Evolutionary conservation across 2,888 invertebrate genomes (phyloP).

Genomic region (Leucophenga montana): DNA sequence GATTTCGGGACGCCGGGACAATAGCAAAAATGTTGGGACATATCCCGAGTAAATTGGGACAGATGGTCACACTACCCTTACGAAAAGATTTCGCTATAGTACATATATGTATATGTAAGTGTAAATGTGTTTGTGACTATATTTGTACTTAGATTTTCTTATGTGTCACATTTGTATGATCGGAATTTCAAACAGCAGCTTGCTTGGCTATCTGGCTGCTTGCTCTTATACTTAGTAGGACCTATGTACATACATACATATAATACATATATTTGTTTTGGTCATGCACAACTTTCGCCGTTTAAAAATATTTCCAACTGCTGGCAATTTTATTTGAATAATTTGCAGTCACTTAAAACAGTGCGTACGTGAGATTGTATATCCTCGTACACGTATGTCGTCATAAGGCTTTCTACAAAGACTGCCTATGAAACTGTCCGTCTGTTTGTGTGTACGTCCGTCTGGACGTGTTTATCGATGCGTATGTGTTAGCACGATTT

Average conservation of each 20-base stretch:
- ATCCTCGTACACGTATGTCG: too few species aligned
- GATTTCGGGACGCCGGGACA: too few species aligned
- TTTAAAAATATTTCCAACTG: neutral
- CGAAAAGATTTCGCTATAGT: too few species aligned
- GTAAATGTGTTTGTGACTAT: neutral
- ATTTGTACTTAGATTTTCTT: slow-evolving; percentile 1
- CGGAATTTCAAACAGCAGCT: slow-evolving; percentile 7
- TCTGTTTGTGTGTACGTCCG: too few species aligned
- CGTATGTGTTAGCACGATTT: neutral
- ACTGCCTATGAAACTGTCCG: too few species aligned
- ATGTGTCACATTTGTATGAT: neutral
- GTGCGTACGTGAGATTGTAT: too few species aligned
- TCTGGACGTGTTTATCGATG: neutral
- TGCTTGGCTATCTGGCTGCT: neutral
- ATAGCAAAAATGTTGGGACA: too few species aligned
- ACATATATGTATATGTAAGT: neutral
- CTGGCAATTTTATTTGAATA: slow-evolving; percentile 12
- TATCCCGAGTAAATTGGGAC: too few species aligned
- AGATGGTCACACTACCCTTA: too few species aligned
- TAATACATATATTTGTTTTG: neutral
- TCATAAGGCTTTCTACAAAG: too few species aligned
- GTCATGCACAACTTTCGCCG: neutral
- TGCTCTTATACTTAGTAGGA: neutral
- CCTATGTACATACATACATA: neutral
- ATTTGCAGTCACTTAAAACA: slow-evolving; percentile 6